phyloP scores from a whole-genome alignment of 2,113 vertebrate genomes.

The mouse (Mus musculus) region DNA sequence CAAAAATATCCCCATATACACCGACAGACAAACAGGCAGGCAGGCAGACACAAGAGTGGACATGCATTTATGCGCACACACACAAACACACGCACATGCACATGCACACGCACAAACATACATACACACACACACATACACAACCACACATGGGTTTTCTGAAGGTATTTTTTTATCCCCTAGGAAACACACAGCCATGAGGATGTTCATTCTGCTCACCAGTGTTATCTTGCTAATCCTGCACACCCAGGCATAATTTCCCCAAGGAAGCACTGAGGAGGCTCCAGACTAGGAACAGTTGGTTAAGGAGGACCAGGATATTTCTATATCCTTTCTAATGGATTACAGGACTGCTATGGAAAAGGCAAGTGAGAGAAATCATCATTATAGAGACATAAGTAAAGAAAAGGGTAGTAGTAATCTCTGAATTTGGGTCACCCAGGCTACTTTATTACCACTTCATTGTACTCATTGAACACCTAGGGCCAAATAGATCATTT shows the following conservation, averaged over 20 bases:
- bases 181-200: background rate
- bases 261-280: rapidly evolving
- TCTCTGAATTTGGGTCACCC: background rate
- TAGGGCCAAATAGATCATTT: background rate
- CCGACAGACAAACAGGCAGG: no score
- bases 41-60: no score
- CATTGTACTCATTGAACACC: background rate
- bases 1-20: no score
- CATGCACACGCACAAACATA: no score
- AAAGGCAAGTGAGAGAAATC: background rate
- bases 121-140: background rate
- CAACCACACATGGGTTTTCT: background rate
- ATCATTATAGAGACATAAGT: background rate
- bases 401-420: background rate
- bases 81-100: no score
- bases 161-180: background rate
- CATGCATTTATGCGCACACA: no score
- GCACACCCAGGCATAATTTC: background rate
- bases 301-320: background rate
- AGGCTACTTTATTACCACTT: background rate
- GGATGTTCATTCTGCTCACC: background rate
- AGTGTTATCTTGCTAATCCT: background rate
- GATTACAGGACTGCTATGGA: background rate
- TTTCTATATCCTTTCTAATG: background rate
- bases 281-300: rapidly evolving